Evolutionary conservation across 2,797 vertebrate genomes (phyloP).

Genomic region (Molossus molossus): DNA sequence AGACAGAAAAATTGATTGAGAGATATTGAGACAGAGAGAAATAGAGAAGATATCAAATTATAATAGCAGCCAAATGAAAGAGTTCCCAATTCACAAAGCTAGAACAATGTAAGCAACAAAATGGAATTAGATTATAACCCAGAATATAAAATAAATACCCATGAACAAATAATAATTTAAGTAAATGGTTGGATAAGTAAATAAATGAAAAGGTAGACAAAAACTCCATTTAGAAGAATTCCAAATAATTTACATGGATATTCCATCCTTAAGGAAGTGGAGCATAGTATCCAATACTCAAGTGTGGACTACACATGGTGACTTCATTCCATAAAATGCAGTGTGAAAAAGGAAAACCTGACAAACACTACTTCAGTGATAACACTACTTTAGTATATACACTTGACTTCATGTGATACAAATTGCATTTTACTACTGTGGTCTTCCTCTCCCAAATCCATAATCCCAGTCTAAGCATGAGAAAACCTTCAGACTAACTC

Average conservation of each 20-base stretch:
- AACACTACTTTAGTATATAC: neutral
- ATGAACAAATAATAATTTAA: neutral
- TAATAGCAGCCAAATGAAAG: neutral
- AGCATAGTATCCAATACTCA: neutral
- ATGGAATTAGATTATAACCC: neutral
- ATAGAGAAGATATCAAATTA: neutral
- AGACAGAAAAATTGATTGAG: neutral
- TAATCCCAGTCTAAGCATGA: neutral
- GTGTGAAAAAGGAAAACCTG: neutral
- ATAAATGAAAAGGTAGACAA: neutral
- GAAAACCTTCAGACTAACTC: neutral
- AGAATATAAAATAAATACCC: neutral
- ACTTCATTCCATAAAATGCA: neutral
- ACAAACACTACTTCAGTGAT: neutral
- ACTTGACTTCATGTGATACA: neutral
- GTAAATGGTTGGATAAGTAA: neutral
- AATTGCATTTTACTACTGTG: neutral
- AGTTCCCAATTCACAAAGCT: neutral
- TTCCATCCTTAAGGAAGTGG: neutral
- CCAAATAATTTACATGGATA: neutral
- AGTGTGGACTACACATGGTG: neutral
- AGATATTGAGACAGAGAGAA: neutral
- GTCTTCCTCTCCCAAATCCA: neutral
- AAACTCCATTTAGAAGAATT: constrained; percentile 6
- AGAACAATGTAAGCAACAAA: neutral